Evolutionary conservation across 2,797 vertebrate species (phyloP).

Genomic region (Monodelphis domestica): DNA sequence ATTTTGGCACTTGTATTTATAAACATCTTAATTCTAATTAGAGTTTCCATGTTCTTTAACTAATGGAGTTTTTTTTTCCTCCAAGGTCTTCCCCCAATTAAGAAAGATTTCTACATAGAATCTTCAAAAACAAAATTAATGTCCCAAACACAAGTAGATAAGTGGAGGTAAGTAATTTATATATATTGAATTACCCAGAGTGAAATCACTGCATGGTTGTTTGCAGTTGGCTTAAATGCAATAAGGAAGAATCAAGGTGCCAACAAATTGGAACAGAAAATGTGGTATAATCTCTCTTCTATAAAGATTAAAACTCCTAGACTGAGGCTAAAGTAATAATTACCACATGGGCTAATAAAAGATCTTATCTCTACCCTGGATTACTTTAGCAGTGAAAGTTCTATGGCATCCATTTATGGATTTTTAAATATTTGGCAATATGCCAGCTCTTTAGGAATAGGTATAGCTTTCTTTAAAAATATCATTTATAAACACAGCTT

Average conservation of each 20-base stretch:
- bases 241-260: background rate
- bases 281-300: background rate
- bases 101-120: slow-evolving; percentile 94
- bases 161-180: slow-evolving; percentile 90
- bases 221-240: background rate
- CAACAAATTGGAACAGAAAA: background rate
- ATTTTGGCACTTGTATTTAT: background rate
- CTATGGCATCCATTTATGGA: background rate
- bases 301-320: background rate
- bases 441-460: background rate
- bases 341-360: background rate
- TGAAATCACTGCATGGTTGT: slow-evolving; percentile 22
- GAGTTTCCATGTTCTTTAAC: slow-evolving; percentile 42
- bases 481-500: background rate
- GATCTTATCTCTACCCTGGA: background rate
- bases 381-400: background rate
- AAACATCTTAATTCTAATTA: slow-evolving; percentile 26
- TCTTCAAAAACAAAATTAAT: slow-evolving; percentile 86
- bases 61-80: slow-evolving; percentile 54
- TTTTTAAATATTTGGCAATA: background rate
- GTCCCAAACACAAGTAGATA: slow-evolving; percentile 87
- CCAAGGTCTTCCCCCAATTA: slow-evolving; percentile 90
- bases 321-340: background rate
- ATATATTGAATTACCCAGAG: slow-evolving; percentile 2
- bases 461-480: background rate